Base-by-base conservation (phyloP, 1,140 invertebrate species). In the Heterodera schachtii region DNA sequence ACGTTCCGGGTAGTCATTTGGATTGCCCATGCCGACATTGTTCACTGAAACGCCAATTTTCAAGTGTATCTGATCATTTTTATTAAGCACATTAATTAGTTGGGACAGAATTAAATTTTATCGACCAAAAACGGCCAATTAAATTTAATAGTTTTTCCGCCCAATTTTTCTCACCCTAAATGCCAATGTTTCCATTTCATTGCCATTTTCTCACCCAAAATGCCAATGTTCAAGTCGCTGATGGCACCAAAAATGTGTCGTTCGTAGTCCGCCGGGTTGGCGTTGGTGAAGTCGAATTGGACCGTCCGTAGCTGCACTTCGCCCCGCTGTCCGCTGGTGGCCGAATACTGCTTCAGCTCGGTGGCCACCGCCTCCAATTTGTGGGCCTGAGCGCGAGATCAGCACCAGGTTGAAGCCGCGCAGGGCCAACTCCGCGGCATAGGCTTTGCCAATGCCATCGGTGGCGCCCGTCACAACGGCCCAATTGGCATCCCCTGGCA, bases 401-500 rank as follows among this genome's bases (percentile, higher is more conserved):
- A 89, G 74, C 67, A 88, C 57, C 19, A 89, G 64, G 74, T 90
- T 87, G 80, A 89, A 89, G 3, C 83, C 81, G 67, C 78, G 78
- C 47, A 69, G 66, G 41, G 88, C 89, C 21, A 89, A 81, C 49
- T 90, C 87, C 31, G 74, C 74, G 16, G 84, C 86, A 71, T 90
- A 89, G 5, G 82, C 86, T 73, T 86, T 89, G 16, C 87, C 87
- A 73, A 88, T 89, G 11, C 87, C 87, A 71, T 88, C 87, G 46
- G 87, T 89, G 13, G 77, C 76, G 11, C 87, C 87, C 43, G 87
- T 88, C 2, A 89, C 82, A 19, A 90, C 87, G 87, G 67, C 87
- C 87, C 87, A 89, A 47, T 83, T 78, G 13, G 79, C 87, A 43
- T 82, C 84, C 3, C 82, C 85, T 47, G 69, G 11, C 2, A 70